A percentile compares a stretch with the other conserved stretches of the same genome.
These are phyloP conservation scores for Villa cingulata DNA, from an alignment of 2,888 invertebrate genomes.

Conservation along the genomic window DNA sequence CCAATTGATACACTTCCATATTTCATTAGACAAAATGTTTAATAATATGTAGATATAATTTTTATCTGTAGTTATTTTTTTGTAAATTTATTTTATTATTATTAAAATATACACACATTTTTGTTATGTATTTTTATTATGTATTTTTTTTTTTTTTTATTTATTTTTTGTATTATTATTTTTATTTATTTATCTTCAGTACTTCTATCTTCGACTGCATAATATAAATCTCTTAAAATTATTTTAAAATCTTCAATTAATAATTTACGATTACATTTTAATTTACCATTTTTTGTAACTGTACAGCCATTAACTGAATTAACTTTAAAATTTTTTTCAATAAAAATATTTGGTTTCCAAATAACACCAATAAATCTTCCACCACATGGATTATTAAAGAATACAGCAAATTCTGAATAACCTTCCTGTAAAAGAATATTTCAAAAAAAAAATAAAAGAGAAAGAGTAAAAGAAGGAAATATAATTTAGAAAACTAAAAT, in stretches of 20 bases:
- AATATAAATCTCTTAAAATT: conserved; percentile 28
- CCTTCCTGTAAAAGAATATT: conserved; percentile 43
- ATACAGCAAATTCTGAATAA: conserved; percentile 65
- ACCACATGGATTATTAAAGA: conserved; percentile 83
- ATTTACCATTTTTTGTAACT: conserved; percentile 16
- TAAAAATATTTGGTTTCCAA: conserved; percentile 58
- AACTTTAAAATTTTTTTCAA: conserved; percentile 59
- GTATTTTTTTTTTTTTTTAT: too few relatives aligned
- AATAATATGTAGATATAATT: too few relatives aligned
- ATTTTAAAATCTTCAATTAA: conserved; percentile 32
- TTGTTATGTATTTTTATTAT: too few relatives aligned
- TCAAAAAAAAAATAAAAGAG: background rate
- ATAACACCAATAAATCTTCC: conserved; percentile 72
- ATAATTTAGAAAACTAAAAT: background rate
- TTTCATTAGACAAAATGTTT: conserved; percentile 37
- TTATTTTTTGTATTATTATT: too few relatives aligned
- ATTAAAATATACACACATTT: too few relatives aligned
- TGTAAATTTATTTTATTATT: too few relatives aligned
- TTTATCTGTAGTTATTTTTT: too few relatives aligned
- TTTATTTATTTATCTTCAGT: too few relatives aligned
- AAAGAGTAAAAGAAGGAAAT: background rate
- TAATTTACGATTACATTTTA: conserved; percentile 23
- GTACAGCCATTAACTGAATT: conserved; percentile 26
- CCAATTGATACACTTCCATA: conserved; percentile 55
- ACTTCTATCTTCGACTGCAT: conserved; percentile 18